Percentiles rank a stretch among this genome's conserved stretches.
Conservation (phyloP, 2,888 invertebrate species). For the Calameuta idolon region DNA sequence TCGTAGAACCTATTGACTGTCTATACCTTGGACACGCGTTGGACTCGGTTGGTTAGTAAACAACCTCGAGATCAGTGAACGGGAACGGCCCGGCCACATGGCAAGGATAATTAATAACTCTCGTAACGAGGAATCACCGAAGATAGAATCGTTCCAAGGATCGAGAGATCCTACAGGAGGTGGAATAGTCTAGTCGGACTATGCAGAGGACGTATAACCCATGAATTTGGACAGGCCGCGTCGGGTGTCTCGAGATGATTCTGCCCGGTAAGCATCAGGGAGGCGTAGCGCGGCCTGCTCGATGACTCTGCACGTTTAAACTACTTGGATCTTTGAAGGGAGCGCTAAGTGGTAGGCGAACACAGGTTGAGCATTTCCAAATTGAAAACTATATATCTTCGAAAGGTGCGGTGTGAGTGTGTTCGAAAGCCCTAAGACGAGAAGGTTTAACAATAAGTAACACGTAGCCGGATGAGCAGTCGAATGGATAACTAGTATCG, state of each 20-base stretch:
- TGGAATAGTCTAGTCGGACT: background rate
- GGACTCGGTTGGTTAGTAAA: background rate
- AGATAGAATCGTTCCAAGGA: constrained; percentile 40
- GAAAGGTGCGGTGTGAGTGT: background rate
- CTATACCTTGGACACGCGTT: background rate
- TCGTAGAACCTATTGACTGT: background rate
- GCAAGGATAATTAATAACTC: constrained; percentile 56
- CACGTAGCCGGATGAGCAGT: background rate
- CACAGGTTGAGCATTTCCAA: constrained; percentile 30
- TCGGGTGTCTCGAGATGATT: constrained; percentile 40
- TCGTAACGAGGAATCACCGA: constrained; percentile 40
- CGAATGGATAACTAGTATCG: background rate
- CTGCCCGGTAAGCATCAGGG: constrained; percentile 32
- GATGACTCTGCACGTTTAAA: constrained; percentile 44
- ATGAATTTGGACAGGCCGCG: background rate
- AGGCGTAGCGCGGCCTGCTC: constrained; percentile 32
- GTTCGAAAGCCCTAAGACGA: background rate
- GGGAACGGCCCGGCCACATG: constrained; percentile 15
- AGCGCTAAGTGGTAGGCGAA: constrained; percentile 44
- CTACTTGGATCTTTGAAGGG: constrained; percentile 18
- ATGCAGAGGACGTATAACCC: background rate
- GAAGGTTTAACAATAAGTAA: background rate
- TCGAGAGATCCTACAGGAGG: background rate
- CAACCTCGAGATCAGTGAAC: constrained; percentile 9
- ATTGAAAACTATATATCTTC: constrained; percentile 10